Conservation (phyloP, 2,888 invertebrate genomes). For the Agrotis puta region DNA sequence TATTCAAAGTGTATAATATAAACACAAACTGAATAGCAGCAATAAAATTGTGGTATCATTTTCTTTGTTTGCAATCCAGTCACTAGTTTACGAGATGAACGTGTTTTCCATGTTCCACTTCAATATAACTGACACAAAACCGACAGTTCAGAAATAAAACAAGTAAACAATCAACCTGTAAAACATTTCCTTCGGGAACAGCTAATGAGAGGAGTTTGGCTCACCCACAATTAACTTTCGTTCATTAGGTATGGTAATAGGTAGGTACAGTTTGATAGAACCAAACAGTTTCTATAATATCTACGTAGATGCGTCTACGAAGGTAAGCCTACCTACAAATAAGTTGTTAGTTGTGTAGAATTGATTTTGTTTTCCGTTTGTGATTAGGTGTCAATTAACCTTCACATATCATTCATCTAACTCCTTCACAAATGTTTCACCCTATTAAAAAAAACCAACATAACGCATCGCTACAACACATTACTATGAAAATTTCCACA, state of each 20-base stretch:
- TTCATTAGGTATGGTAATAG: constrained; percentile 32
- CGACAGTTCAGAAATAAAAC: constrained; percentile 24
- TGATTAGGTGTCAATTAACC: no score
- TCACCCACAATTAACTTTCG: constrained; percentile 1
- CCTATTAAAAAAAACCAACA: constrained; percentile 6
- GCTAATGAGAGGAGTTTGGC: constrained; percentile 36
- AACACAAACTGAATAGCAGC: no score
- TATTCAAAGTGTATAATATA: neutral
- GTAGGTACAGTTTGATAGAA: neutral
- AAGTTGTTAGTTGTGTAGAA: neutral
- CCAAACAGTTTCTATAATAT: no score
- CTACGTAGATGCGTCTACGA: no score
- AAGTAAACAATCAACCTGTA: constrained; percentile 24
- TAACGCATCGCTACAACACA: constrained; percentile 19
- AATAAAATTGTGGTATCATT: neutral
- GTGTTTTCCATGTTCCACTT: constrained; percentile 5
- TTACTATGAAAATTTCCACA: constrained; percentile 52
- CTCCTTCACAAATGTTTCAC: neutral
- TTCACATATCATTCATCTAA: no score
- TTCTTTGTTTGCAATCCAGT: neutral
- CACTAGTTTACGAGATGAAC: constrained; percentile 13
- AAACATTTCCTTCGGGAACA: constrained; percentile 35
- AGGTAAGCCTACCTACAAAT: neutral
- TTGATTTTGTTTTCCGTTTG: no score
- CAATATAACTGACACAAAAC: constrained; percentile 1